Evolutionary conservation across 1,140 invertebrate species (phyloP), one percentile per base, ranked within the genome.

Genomic region (Hydropsyche tenuis): DNA sequence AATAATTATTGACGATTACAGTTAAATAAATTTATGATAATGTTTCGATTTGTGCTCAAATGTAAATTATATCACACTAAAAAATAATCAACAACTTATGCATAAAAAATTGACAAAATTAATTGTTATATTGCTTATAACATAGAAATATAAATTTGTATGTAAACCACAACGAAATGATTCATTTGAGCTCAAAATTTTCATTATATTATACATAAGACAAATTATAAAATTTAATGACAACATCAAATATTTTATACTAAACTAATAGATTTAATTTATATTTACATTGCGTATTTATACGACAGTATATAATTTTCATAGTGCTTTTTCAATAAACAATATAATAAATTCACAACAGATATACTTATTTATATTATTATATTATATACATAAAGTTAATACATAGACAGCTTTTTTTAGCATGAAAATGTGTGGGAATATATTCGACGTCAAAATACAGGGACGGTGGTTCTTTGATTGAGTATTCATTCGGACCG

Each of bases 271-370:
- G n/a, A 42, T 25, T 22, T 22, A 12, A 42, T n/a, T 30, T 65
- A 18, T n/a, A 65, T 18, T 18, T 65, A 65, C 30, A 65, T 43
- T 22, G 7, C 42, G 16, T 43, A 42, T 22, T 43, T 22, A 16
- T 30, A 12, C 4, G 14, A 65, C 43, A 43, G 11, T 23, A 65
- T 43, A 43, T 11, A 14, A 30, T 22, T 16, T 43, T 43, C 27
- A 65, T 63, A 63, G 23, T 30, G 23, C 27, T 25, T 63, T 30
- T 27, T 25, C 22, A 23, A 60, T 60, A 22, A 23, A 60, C 25
- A 60, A 60, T 60, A 60, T 23, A 60, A n/a, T 3, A 60, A 60
- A 22, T 63, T 63, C 27, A 27, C 23, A 30, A 63, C 60, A 20
- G 20, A 53, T 53, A 53, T 16, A 53, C 20, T 9, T 16, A 53